Conservation (phyloP, 2,797 vertebrate genomes). For the Emys orbicularis region DNA sequence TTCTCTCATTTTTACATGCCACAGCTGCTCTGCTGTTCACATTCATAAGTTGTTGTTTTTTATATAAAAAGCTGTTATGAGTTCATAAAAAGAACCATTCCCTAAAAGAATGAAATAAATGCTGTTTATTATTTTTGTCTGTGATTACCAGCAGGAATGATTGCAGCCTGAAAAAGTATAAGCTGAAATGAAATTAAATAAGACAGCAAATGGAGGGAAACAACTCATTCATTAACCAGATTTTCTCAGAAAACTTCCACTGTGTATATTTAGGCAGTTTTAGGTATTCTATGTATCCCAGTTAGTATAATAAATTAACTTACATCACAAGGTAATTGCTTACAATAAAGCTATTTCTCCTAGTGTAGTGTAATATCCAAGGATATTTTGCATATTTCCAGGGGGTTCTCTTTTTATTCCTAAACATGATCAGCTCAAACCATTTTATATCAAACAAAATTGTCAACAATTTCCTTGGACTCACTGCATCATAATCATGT, state of each 20-base stretch:
- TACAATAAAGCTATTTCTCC: not conserved
- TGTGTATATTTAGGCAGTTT: not conserved
- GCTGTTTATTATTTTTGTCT: not conserved
- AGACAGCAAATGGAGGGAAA: not conserved
- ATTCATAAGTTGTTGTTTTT: not conserved
- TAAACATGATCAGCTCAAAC: not conserved
- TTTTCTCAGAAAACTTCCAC: not conserved
- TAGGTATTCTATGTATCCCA: not conserved
- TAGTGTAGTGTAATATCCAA: not conserved
- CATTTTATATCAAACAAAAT: slow-evolving; percentile 16
- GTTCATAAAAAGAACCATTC: not conserved
- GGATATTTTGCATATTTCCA: slow-evolving; percentile 18
- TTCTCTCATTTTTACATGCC: not conserved
- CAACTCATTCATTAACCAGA: not conserved
- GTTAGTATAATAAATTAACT: slow-evolving; percentile 3
- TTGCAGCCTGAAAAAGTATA: not conserved
- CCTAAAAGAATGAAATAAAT: not conserved
- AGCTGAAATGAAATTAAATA: not conserved
- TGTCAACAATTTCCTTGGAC: slow-evolving; percentile 2
- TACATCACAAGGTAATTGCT: slow-evolving; percentile 45
- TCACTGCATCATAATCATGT: slow-evolving; percentile 23
- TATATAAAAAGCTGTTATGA: not conserved
- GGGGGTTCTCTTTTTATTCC: slow-evolving; percentile 2
- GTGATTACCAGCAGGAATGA: not conserved
- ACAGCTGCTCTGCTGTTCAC: not conserved